Evolutionary conservation across 2,113 vertebrate species (phyloP).

Genomic region (Paramisgurnus dabryanus): DNA sequence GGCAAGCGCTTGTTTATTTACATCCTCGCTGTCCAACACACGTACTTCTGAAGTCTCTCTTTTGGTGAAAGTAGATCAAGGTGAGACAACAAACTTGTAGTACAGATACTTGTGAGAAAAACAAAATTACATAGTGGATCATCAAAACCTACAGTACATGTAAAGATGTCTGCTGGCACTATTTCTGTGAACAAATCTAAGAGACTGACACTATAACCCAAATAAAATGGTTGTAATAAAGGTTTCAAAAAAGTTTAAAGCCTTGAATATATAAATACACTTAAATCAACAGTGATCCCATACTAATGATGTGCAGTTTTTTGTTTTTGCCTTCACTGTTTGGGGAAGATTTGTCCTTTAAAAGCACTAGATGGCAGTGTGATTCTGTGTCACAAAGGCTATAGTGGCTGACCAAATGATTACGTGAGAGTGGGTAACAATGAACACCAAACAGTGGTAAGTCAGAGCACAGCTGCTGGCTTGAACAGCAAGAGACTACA

Average conservation of each 20-base stretch:
- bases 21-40: slow-evolving; percentile 73
- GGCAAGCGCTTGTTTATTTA: slow-evolving; percentile 83
- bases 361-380: slow-evolving; percentile 10
- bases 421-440: background rate
- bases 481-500: background rate
- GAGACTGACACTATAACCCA: background rate
- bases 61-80: slow-evolving; percentile 47
- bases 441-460: background rate
- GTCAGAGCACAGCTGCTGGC: slow-evolving; percentile 1
- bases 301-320: background rate
- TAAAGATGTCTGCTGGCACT: slow-evolving; percentile 7
- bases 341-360: slow-evolving; percentile 10
- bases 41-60: slow-evolving; percentile 67
- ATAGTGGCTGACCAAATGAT: background rate
- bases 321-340: background rate
- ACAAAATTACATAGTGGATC: background rate
- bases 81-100: slow-evolving; percentile 58
- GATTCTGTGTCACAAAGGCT: background rate
- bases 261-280: background rate
- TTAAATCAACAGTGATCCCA: background rate
- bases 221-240: background rate
- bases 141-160: slow-evolving; percentile 27
- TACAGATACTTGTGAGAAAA: slow-evolving; percentile 51
- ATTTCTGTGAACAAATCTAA: background rate
- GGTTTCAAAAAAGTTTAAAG: background rate